phyloP scores from a whole-genome alignment of 1,140 invertebrate species.

The Drosophila repletoides region DNA sequence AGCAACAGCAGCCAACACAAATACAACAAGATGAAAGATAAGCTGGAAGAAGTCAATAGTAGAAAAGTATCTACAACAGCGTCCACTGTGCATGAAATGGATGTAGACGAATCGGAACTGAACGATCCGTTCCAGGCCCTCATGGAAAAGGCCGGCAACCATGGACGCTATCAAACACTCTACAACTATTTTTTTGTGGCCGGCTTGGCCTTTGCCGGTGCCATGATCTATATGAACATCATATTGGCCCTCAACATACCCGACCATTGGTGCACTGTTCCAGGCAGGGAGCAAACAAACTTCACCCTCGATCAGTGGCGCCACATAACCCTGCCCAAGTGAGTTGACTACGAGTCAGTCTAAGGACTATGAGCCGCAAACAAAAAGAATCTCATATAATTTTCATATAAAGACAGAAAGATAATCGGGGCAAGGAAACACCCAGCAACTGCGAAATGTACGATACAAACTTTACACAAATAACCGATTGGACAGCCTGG shows the following conservation, averaged over 20 bases:
- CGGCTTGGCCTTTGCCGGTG: slow-evolving; percentile 72
- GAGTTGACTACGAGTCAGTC: no score
- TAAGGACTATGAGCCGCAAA: no score
- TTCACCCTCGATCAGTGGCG: slow-evolving; percentile 83
- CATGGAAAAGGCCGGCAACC: slow-evolving; percentile 83
- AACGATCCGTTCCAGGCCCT: slow-evolving; percentile 83
- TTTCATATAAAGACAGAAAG: slow-evolving; percentile 46
- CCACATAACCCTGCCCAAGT: slow-evolving; percentile 83
- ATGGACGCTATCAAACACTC: slow-evolving; percentile 83
- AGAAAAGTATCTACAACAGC: slow-evolving; percentile 47
- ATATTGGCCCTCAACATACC: slow-evolving; percentile 83
- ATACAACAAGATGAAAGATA: slow-evolving; percentile 54
- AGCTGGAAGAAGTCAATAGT: slow-evolving; percentile 43
- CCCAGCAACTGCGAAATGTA: slow-evolving; percentile 82
- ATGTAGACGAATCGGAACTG: slow-evolving; percentile 64
- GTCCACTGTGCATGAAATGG: slow-evolving; percentile 50
- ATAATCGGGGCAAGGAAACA: slow-evolving; percentile 66
- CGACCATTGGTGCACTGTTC: slow-evolving; percentile 84
- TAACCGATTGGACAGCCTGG: slow-evolving; percentile 65
- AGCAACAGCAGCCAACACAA: neutral
- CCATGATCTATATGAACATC: slow-evolving; percentile 83
- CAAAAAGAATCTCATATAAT: neutral
- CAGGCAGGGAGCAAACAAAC: slow-evolving; percentile 83
- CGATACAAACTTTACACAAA: slow-evolving; percentile 69
- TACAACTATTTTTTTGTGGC: slow-evolving; percentile 83